Evolutionary conservation across 2,113 vertebrate species (phyloP), one percentile per base, ranked within the genome.

Genomic region (Danio rerio): DNA sequence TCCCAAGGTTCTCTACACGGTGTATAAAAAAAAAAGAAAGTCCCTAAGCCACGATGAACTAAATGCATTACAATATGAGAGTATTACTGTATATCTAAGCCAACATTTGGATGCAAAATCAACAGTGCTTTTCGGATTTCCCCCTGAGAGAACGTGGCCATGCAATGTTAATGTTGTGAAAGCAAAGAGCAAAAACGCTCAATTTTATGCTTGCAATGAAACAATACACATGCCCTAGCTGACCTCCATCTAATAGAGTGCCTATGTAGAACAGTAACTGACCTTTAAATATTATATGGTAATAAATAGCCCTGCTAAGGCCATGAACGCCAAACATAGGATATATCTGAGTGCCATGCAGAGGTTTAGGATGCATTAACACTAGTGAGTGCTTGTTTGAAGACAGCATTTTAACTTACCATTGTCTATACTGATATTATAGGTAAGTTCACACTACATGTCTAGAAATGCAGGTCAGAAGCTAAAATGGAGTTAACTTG

Each of bases 261-360:
- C 80, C 86, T 81, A 80, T 89, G 91, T 89, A 88, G 90, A 93
- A 93, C 91, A 92, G 88, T 90, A 86, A 86, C 84, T 93, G 92
- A 93, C 91, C 91, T 94, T 94, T 94, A 92, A 93, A 93, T 87
- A 93, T 89, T 90, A 93, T 93, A 93, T 93, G 92, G 90, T 94
- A 93, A 93, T 94, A 94, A 93, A 92, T 91, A 93, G 92, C 92
- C 20, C 86, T 77, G 89, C 89, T 86, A 59, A 92, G 88, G 90
- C 87, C 81, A 81, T 43, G 89, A 89, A 87, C 87, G 87, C 85
- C 84, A 83, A 89, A 92, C 91, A 92, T 90, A 92, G 87, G 90
- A 89, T 92, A 31, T 3, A 87, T 90, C 88, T 88, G 87, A 89
- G 90, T 90, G 88, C 88, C 76, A 79, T 81, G 88, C 84, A 75